These are phyloP conservation scores for Syrista parreyssii DNA, from an alignment of 2,888 invertebrate genomes.

Conservation along the genomic window DNA sequence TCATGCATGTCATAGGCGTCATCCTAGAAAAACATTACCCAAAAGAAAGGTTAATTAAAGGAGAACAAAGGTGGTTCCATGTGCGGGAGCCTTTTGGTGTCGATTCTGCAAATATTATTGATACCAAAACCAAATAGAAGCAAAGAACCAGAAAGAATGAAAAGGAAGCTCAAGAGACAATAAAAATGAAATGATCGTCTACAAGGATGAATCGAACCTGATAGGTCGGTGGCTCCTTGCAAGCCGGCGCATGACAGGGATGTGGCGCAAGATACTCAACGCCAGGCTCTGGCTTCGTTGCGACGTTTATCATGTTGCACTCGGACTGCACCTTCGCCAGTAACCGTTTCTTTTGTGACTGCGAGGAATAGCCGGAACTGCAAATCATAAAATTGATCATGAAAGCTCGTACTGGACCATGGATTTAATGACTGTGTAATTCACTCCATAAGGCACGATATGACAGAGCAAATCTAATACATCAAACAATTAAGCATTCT, in stretches of 20 bases:
- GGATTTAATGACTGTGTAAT: not conserved
- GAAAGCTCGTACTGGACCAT: not conserved
- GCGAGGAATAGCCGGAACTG: constrained; percentile 69
- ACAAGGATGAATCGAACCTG: constrained; percentile 44
- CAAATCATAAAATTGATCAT: constrained; percentile 17
- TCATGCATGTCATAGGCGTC: constrained; percentile 62
- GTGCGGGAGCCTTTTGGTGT: constrained; percentile 9
- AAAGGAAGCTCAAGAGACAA: not conserved
- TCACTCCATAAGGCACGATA: not conserved
- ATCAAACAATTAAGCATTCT: not conserved
- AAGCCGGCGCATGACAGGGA: constrained; percentile 67
- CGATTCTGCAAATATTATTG: constrained; percentile 13
- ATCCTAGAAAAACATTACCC: constrained; percentile 58
- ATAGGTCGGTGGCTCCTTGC: constrained; percentile 68
- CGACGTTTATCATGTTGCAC: constrained; percentile 71
- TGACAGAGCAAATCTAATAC: not conserved
- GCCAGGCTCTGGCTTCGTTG: constrained; percentile 74
- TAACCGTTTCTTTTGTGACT: constrained; percentile 90
- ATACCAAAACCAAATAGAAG: not conserved
- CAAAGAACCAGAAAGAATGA: not conserved
- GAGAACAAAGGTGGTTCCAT: not conserved
- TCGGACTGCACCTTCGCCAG: constrained; percentile 88
- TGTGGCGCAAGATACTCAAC: constrained; percentile 66
- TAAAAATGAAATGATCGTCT: not conserved
- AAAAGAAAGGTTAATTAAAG: constrained; percentile 25